Conservation (phyloP, 2,113 vertebrate species). For the Saguinus midas region DNA sequence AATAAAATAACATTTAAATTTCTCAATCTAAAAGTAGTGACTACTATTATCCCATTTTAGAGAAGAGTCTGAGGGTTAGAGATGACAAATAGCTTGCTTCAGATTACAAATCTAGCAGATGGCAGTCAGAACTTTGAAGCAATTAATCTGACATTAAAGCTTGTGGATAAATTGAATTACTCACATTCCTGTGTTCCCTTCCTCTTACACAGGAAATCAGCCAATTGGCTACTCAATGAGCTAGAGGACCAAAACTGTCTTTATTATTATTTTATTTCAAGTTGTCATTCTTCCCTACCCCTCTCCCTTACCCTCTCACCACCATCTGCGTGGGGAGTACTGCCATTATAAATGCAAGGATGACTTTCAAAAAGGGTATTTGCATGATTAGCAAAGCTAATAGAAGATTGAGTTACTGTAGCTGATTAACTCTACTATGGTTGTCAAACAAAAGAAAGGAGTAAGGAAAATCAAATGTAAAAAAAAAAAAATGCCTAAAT, state of each 20-base stretch:
- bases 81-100: background rate
- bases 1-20: background rate
- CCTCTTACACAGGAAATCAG: background rate
- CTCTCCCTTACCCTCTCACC: background rate
- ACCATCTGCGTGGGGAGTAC: background rate
- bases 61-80: background rate
- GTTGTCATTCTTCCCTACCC: background rate
- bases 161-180: background rate
- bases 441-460: constrained; percentile 51
- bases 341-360: constrained; percentile 38
- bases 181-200: background rate
- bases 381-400: constrained; percentile 11
- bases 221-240: background rate
- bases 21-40: background rate
- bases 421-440: constrained; percentile 16
- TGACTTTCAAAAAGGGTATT: constrained; percentile 7
- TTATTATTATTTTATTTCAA: constrained; percentile 30
- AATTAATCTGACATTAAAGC: background rate
- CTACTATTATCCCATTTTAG: background rate
- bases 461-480: constrained; percentile 27
- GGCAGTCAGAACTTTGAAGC: background rate
- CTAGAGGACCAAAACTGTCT: background rate
- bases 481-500: background rate
- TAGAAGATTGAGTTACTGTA: background rate
- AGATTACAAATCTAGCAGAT: background rate